Conservation (phyloP, 2,113 vertebrate genomes). For the Solenodon paradoxus region DNA sequence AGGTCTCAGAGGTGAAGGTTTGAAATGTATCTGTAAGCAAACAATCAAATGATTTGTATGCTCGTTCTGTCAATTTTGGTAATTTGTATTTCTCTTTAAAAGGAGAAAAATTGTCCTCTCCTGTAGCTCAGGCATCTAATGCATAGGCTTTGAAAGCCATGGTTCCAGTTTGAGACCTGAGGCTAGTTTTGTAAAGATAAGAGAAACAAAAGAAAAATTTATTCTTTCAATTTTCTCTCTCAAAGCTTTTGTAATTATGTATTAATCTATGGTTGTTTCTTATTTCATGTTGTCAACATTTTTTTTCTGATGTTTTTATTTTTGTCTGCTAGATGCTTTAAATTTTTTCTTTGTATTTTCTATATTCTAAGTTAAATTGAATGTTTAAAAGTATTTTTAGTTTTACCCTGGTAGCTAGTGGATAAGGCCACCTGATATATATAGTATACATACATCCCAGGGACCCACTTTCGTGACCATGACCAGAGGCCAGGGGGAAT, state of each 20-base stretch:
- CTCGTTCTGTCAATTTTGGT: neutral
- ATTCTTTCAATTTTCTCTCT: neutral
- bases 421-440: too few relatives aligned
- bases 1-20: neutral
- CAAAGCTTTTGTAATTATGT: neutral
- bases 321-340: neutral
- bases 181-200: too few relatives aligned
- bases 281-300: neutral
- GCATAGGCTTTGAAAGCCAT: too few relatives aligned
- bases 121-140: too few relatives aligned
- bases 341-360: neutral
- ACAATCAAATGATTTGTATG: neutral
- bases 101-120: neutral
- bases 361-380: too few relatives aligned
- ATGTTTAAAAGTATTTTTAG: too few relatives aligned
- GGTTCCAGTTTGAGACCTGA: too few relatives aligned
- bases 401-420: too few relatives aligned
- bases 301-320: neutral
- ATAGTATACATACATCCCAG: too few relatives aligned
- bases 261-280: neutral
- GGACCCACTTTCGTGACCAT: too few relatives aligned
- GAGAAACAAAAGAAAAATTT: too few relatives aligned
- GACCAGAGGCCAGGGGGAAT: too few relatives aligned
- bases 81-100: neutral
- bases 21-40: neutral